These are phyloP conservation scores for Calameuta pallipes DNA, from an alignment of 2,888 invertebrate genomes.

Conservation along the genomic window DNA sequence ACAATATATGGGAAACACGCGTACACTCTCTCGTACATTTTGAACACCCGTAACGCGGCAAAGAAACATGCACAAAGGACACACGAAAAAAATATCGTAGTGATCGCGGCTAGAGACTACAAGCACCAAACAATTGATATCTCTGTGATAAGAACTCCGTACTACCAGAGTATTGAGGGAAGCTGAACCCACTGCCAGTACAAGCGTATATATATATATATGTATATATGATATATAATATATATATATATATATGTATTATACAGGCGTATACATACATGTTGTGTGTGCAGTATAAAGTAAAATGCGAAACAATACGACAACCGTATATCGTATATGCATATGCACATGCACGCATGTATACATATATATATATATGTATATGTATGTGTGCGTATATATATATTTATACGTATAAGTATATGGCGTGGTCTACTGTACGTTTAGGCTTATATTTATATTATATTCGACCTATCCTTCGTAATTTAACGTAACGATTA, in stretches of 20 bases:
- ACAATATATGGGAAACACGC: background rate
- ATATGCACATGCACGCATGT: background rate
- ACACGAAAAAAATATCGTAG: background rate
- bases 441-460: slow-evolving; percentile 25
- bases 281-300: background rate
- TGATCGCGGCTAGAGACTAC: slow-evolving; percentile 19
- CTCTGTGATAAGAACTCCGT: slow-evolving; percentile 60
- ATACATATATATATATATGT: background rate
- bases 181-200: slow-evolving; percentile 61
- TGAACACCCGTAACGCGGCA: background rate
- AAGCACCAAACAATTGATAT: slow-evolving; percentile 56
- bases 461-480: slow-evolving; percentile 5
- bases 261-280: background rate
- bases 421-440: background rate
- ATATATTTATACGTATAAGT: background rate
- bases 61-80: background rate
- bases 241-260: slow-evolving; percentile 16
- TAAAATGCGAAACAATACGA: background rate
- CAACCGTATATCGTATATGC: background rate
- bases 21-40: background rate
- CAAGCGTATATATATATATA: slow-evolving; percentile 37
- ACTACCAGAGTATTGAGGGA: slow-evolving; percentile 55
- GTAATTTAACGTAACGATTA: slow-evolving; percentile 25
- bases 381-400: no score
- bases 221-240: slow-evolving; percentile 22